These are phyloP conservation scores for Drosophila cracens DNA, from an alignment of 2,888 invertebrate genomes.

Conservation along the genomic window DNA sequence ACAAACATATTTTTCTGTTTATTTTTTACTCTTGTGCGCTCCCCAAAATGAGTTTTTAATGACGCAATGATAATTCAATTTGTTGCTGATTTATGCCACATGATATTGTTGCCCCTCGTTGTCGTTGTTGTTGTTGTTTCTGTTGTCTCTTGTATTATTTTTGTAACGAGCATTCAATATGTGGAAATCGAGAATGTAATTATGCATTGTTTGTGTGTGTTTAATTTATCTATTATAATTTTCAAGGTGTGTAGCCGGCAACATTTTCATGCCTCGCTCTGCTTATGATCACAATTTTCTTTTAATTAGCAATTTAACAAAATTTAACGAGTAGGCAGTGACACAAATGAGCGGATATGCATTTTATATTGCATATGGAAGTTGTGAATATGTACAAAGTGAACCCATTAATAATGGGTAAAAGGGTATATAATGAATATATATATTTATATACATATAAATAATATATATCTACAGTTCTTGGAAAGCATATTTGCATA, in stretches of 20 bases:
- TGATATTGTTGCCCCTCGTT: conserved; percentile 34
- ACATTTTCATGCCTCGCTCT: background rate
- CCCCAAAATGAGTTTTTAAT: conserved; percentile 77
- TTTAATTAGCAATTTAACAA: conserved; percentile 28
- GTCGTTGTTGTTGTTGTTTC: conserved; percentile 20
- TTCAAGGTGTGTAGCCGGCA: conserved; percentile 30
- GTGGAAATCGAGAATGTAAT: conserved; percentile 65
- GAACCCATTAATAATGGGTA: background rate
- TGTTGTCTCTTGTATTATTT: background rate
- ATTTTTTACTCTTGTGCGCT: conserved; percentile 15
- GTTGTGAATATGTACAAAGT: background rate
- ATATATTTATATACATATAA: no score
- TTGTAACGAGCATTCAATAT: conserved; percentile 71
- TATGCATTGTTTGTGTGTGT: conserved; percentile 39
- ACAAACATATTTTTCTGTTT: conserved; percentile 6
- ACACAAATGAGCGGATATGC: conserved; percentile 22
- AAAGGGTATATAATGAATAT: background rate
- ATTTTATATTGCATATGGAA: background rate
- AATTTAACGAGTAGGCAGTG: background rate
- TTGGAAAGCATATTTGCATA: no score
- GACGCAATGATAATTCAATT: conserved; percentile 81
- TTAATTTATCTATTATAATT: conserved; percentile 7
- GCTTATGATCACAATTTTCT: conserved; percentile 17
- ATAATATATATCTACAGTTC: background rate
- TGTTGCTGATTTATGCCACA: conserved; percentile 76